Percentiles rank a stretch among this genome's conserved stretches.
phyloP scores from a whole-genome alignment of 2,797 vertebrate genomes.

The Epinephelus awoara region DNA sequence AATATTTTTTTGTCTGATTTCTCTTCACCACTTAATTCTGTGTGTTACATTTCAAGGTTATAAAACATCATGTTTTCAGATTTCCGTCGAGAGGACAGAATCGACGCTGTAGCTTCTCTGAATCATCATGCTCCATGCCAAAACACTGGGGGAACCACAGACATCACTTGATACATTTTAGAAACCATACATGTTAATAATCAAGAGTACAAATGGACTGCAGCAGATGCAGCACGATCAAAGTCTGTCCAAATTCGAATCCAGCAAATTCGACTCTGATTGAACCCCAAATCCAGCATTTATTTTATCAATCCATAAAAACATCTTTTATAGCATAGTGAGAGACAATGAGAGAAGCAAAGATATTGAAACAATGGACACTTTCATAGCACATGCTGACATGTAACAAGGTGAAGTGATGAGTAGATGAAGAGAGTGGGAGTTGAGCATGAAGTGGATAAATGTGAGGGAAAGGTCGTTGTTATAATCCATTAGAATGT shows the following conservation, averaged over 20 bases:
- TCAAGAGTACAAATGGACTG: conserved; percentile 3
- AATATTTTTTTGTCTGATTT: conserved; percentile 6
- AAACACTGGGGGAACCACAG: conserved; percentile 34
- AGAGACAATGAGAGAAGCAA: not conserved
- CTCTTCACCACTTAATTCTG: conserved; percentile 15
- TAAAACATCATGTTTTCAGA: conserved; percentile 12
- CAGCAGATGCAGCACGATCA: not conserved
- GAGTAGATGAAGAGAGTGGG: conserved; percentile 7
- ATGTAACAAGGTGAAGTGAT: not conserved
- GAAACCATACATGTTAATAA: conserved; percentile 22
- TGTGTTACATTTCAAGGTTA: conserved; percentile 12
- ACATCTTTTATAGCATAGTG: not conserved
- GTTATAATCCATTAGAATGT: conserved; percentile 63
- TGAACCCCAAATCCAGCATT: not conserved
- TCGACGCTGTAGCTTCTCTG: conserved; percentile 40
- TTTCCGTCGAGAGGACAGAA: not conserved
- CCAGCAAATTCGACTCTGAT: not conserved
- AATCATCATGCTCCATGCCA: conserved; percentile 60
- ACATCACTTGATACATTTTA: conserved; percentile 13
- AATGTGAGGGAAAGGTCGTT: conserved; percentile 15
- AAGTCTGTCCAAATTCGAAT: not conserved
- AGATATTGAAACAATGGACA: not conserved
- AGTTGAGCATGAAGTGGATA: conserved; percentile 17
- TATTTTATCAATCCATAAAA: not conserved
- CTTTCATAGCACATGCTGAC: conserved; percentile 14